Evolutionary conservation across 2,113 vertebrate species (phyloP), one percentile per base, ranked within the genome.

Genomic region (Melanerpes formicivorus): DNA sequence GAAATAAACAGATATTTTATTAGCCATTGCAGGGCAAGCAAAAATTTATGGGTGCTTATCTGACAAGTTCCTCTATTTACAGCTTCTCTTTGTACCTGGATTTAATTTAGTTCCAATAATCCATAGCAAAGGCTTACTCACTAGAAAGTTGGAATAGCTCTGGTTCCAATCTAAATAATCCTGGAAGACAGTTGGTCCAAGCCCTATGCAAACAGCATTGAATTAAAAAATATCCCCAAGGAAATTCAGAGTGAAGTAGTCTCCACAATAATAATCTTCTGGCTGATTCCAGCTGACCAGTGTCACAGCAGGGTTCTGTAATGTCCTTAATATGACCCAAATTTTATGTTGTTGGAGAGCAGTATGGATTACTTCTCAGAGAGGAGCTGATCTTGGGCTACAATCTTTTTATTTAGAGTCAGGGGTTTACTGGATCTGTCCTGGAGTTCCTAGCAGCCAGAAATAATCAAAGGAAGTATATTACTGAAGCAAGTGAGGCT

Each of bases 141-240:
- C 58, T 86, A 14, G 81, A 29, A 78, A 93, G 50, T 50, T 86
- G 58, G 91, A 84, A 88, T 80, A 88, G 90, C 90, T 95, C 93
- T 96, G 93, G 82, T 94, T 96, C 95, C 96, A 96, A 93, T 95
- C 86, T 93, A 93, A 96, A 95, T 93, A 94, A 88, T 90, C 74
- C 77, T 94, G 34, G 92, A 91, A 95, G 95, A 88, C 77, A 91
- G 76, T 79, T 94, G 92, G 83, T 95, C 88, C 85, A 90, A 93
- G 84, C 66, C 93, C 77, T 93, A 0, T 88, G 62, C 93, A 95
- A 96, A 92, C 93, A 95, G 25, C n/a, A 40, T 34, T 59, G 80
- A 91, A 84, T 94, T 88, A 93, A 91, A 95, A 94, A 88, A 75
- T 78, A 86, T 95, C 93, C 96, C 95, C 62, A 55, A 91, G 96